Conservation (phyloP, 2,113 vertebrate species). For the Puffinus mauretanicus region DNA sequence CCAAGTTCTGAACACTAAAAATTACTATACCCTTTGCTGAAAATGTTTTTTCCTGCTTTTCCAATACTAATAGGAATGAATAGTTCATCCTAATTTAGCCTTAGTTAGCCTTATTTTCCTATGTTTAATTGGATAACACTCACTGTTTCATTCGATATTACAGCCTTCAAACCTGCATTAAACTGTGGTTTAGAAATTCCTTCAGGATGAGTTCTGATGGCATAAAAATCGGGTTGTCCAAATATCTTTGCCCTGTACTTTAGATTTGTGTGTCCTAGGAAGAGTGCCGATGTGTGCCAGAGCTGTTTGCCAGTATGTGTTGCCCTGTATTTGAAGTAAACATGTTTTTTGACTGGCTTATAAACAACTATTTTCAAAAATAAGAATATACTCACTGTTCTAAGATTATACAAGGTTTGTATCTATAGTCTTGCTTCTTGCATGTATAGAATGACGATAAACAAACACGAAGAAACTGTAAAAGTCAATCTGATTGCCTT, state of each 20-base stretch:
- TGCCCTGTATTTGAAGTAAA: background rate
- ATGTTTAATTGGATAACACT: background rate
- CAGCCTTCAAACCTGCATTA: background rate
- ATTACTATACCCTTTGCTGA: background rate
- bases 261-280: background rate
- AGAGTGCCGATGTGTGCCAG: background rate
- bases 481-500: background rate
- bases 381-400: background rate
- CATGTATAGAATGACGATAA: background rate
- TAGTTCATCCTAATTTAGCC: background rate
- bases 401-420: background rate
- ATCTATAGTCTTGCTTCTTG: background rate
- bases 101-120: background rate
- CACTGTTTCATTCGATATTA: background rate
- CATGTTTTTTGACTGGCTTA: background rate
- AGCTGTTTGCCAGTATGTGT: background rate
- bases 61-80: background rate
- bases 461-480: background rate
- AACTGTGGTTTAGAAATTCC: background rate
- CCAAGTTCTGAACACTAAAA: background rate
- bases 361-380: background rate
- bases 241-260: background rate
- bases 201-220: background rate
- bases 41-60: background rate
- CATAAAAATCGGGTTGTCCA: background rate